Evolutionary conservation across 2,888 invertebrate genomes (phyloP).

Genomic region (Torymus auratus): DNA sequence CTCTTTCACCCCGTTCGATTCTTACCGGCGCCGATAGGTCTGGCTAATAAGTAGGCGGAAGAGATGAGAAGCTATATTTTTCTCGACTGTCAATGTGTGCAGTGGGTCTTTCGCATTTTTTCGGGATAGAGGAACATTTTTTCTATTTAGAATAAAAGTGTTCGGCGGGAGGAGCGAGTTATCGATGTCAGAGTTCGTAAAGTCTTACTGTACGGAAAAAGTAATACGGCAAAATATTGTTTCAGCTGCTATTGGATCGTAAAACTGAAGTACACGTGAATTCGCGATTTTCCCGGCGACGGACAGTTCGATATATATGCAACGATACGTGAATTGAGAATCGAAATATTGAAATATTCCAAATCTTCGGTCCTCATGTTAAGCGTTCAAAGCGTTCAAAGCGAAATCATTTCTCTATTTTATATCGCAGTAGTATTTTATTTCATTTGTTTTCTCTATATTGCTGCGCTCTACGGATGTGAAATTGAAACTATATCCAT

Average conservation of each 20-base stretch:
- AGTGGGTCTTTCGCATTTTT: too few species aligned
- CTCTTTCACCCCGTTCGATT: constrained; percentile 58
- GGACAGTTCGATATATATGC: not conserved
- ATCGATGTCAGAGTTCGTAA: too few species aligned
- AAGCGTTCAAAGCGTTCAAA: not conserved
- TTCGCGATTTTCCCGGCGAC: not conserved
- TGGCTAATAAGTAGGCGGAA: constrained; percentile 19
- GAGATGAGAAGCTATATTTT: constrained; percentile 19
- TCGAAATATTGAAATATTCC: constrained; percentile 14
- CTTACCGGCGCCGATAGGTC: constrained; percentile 40
- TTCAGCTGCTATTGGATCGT: not conserved
- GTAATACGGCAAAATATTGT: not conserved
- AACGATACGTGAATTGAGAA: constrained; percentile 12
- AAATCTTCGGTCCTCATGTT: not conserved
- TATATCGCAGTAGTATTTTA: not conserved
- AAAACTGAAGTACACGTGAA: not conserved
- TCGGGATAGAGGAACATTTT: too few species aligned
- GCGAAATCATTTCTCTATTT: constrained; percentile 6
- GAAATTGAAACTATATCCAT: too few species aligned
- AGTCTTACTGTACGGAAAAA: too few species aligned
- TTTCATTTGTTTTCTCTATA: not conserved
- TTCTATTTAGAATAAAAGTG: too few species aligned
- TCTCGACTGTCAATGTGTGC: not conserved
- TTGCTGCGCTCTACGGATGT: too few species aligned
- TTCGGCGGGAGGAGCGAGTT: too few species aligned